Evolutionary conservation across 2,113 vertebrate species (phyloP), one percentile per base, ranked within the genome.

Genomic region (Sterrhoptilus dennistouni): DNA sequence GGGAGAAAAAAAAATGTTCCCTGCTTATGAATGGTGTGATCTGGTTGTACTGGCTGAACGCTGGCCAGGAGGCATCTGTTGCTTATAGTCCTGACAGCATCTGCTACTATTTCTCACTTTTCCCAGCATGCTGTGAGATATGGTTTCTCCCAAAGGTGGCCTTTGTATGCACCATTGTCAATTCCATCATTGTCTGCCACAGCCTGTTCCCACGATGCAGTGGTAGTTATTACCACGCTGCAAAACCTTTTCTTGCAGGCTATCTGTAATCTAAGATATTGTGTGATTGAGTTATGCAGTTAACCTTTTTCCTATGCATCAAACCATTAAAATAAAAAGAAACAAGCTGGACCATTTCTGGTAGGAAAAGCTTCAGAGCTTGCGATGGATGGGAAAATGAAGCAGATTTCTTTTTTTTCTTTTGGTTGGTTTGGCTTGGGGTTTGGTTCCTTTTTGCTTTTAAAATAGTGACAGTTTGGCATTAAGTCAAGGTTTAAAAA

Each of bases 1-100:
- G 79, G 95, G 97, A 76, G 83, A 40, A 78, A 93, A 89, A 97
- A 97, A 86, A 94, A 82, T 83, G 95, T 95, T 96, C 94, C 83
- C 86, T 96, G 91, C 95, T 82, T 92, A 77, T 96, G 97, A 97
- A 95, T 97, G 97, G 96, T 94, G 98, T 90, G 97, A 97, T 97
- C 97, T 95, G 98, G 98, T 97, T 98, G 97, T 98, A 96, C 98
- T 90, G 98, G 97, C 98, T 97, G 98, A 98, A 98, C 98, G 96
- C 97, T 97, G 98, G 98, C 98, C 98, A 98, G 98, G 98, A 99
- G 98, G 99, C 98, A 98, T 98, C 99, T 99, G 99, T 98, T 99
- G 98, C 98, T 98, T 98, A 93, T 91, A 96, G 98, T 95, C 97
- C 97, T 97, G 95, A 98, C 98, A 99, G 99, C 99, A 99, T 99